Evolutionary conservation across 2,888 invertebrate genomes (phyloP).

Genomic region (Drosophila cognata): DNA sequence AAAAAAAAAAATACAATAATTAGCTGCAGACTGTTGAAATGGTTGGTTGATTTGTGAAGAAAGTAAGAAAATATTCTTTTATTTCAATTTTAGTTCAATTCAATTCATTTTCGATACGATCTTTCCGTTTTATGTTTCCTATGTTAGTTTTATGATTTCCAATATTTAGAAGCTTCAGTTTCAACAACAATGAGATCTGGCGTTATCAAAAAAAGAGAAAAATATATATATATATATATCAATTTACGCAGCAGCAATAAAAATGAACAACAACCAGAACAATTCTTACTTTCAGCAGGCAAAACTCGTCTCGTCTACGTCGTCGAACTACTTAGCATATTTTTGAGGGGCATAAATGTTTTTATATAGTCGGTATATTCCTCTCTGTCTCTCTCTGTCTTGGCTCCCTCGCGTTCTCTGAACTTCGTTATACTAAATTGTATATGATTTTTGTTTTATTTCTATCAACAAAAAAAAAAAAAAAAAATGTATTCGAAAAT

Average conservation of each 20-base stretch:
- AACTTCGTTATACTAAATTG: constrained; percentile 45
- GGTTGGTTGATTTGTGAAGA: constrained; percentile 62
- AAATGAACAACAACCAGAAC: constrained; percentile 33
- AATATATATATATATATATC: constrained; percentile 18
- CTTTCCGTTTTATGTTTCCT: constrained; percentile 35
- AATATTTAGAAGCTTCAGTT: constrained; percentile 35
- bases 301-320: constrained; percentile 24
- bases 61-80: constrained; percentile 36
- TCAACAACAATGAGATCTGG: constrained; percentile 35
- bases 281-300: constrained; percentile 27
- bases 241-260: constrained; percentile 26
- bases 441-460: constrained; percentile 56
- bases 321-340: constrained; percentile 26
- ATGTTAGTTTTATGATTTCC: constrained; percentile 38
- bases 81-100: constrained; percentile 25
- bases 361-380: constrained; percentile 14
- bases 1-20: constrained; percentile 16
- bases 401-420: constrained; percentile 30
- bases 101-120: constrained; percentile 34
- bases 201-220: constrained; percentile 23
- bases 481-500: constrained; percentile 61
- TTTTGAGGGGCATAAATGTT: constrained; percentile 26
- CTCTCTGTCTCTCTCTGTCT: constrained; percentile 26
- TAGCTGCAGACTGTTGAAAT: constrained; percentile 57
- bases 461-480: constrained; percentile 52